Evolutionary conservation across 1,140 invertebrate genomes (phyloP).

Genomic region (Drepana arcuata): DNA sequence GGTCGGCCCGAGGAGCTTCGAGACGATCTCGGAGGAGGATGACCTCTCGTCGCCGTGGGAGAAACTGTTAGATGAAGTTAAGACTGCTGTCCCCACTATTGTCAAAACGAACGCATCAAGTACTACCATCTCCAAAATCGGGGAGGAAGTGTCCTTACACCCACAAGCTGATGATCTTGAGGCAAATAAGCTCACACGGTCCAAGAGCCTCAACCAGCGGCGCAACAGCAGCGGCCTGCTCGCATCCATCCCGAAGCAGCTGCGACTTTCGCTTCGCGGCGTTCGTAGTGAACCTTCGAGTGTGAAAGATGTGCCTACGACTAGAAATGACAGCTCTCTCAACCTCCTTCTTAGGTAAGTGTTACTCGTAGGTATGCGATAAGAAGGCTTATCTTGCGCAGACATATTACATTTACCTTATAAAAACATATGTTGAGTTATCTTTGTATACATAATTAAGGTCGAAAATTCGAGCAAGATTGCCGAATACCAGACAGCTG

Average conservation of each 20-base stretch:
- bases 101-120: conserved; percentile 64
- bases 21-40: conserved; percentile 67
- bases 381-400: no score
- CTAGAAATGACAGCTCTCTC: conserved; percentile 60
- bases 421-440: no score
- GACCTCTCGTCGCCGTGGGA: conserved; percentile 65
- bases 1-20: conserved; percentile 60
- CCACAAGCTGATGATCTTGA: conserved; percentile 47
- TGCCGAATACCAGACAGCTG: no score
- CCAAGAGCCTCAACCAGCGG: conserved; percentile 61
- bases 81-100: conserved; percentile 59
- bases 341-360: conserved; percentile 64
- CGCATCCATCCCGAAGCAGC: conserved; percentile 68
- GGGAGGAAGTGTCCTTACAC: conserved; percentile 37
- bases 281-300: conserved; percentile 63
- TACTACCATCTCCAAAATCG: conserved; percentile 41
- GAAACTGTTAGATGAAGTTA: conserved; percentile 57
- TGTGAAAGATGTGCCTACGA: conserved; percentile 58
- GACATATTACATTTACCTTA: no score
- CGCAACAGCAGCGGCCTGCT: conserved; percentile 64
- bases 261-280: conserved; percentile 70
- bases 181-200: conserved; percentile 57
- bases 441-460: no score
- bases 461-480: no score
- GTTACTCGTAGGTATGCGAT: no score